Conservation (phyloP, 1,140 invertebrate genomes). For the Ganaspis sp. region DNA sequence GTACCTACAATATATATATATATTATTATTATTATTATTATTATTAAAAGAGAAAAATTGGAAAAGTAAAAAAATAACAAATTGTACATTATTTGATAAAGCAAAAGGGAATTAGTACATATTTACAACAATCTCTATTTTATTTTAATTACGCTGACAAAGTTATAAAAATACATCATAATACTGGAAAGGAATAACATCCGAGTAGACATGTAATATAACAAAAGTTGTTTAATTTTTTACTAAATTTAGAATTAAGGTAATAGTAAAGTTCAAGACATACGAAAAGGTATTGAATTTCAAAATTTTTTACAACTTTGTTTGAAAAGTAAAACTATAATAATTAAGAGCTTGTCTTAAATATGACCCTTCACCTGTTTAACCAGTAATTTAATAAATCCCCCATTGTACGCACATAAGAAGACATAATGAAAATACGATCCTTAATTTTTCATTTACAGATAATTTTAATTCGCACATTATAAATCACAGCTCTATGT, state of each 20-base stretch:
- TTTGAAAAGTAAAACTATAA: background rate
- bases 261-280: too few species aligned
- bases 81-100: background rate
- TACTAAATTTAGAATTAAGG: too few species aligned
- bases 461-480: constrained; percentile 27
- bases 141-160: background rate
- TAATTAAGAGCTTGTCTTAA: background rate
- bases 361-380: constrained; percentile 23
- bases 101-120: background rate
- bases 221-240: too few species aligned
- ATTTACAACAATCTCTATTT: background rate
- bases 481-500: constrained; percentile 57
- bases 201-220: too few species aligned
- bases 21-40: too few species aligned
- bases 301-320: background rate
- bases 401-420: constrained; percentile 22
- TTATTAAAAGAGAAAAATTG: too few species aligned
- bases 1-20: too few species aligned
- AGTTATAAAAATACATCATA: background rate
- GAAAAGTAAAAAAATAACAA: background rate
- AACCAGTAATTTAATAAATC: background rate
- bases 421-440: constrained; percentile 3
- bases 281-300: background rate
- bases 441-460: constrained; percentile 11
- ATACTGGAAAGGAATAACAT: too few species aligned